A percentile compares a stretch with the other conserved stretches of the same genome.
These are phyloP conservation scores for Condylura cristata DNA, from an alignment of 2,113 vertebrate species.

Conservation along the genomic window DNA sequence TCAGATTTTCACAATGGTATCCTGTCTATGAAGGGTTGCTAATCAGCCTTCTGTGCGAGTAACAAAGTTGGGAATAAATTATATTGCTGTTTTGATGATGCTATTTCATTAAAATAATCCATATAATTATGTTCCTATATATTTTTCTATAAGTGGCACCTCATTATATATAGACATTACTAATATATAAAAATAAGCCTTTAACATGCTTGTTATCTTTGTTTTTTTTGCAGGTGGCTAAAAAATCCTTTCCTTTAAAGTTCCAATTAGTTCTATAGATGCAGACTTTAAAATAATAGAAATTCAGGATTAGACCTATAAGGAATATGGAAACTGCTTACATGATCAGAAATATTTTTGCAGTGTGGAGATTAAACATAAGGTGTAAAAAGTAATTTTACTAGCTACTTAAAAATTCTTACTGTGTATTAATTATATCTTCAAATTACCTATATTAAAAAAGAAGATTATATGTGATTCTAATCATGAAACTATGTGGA, in stretches of 20 bases:
- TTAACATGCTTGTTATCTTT: not conserved
- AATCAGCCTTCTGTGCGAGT: not conserved
- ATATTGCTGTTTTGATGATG: not conserved
- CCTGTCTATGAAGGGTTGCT: not conserved
- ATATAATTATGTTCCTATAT: not conserved
- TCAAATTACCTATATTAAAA: slow-evolving; percentile 23
- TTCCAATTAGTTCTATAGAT: not conserved
- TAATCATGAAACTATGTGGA: slow-evolving; percentile 11
- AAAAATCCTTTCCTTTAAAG: not conserved
- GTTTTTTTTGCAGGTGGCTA: not conserved
- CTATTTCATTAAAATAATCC: not conserved
- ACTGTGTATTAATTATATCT: not conserved
- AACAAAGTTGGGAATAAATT: not conserved
- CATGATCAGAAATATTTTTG: not conserved
- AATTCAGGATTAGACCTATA: not conserved
- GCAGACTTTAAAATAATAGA: not conserved
- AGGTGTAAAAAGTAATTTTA: not conserved
- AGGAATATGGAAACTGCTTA: not conserved
- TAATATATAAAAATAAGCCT: not conserved
- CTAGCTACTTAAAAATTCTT: not conserved
- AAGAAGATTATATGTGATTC: not conserved
- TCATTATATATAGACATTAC: not conserved
- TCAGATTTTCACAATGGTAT: not conserved
- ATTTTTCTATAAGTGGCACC: not conserved
- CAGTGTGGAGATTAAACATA: not conserved